These are phyloP conservation scores for Bambusicola thoracicus DNA, from an alignment of 2,113 vertebrate species.

Conservation along the genomic window DNA sequence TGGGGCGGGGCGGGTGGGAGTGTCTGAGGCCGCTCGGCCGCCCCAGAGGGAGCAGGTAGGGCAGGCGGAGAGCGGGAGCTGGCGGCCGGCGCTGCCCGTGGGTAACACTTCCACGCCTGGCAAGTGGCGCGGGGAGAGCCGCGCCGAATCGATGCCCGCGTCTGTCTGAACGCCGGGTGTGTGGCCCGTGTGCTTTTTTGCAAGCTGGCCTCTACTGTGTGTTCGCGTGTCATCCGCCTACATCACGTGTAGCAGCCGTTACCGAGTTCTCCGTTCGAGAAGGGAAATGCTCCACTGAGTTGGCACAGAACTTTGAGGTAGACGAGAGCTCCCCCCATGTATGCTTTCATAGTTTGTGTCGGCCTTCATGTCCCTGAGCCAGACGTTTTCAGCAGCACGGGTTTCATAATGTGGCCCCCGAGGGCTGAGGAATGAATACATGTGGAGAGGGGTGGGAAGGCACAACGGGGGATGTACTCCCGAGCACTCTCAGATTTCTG, in stretches of 20 bases:
- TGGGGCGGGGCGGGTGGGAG: neutral
- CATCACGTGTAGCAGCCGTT: neutral
- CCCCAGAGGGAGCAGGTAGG: neutral
- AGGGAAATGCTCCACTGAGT: neutral
- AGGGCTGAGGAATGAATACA: neutral
- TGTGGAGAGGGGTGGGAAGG: neutral
- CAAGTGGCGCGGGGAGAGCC: neutral
- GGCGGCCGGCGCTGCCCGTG: accelerated
- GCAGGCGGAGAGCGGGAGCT: neutral
- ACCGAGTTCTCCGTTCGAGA: neutral
- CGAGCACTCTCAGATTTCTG: neutral
- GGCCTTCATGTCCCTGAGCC: neutral
- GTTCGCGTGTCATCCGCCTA: no score
- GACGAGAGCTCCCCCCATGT: neutral
- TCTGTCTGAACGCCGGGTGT: accelerated
- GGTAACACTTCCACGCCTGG: accelerated
- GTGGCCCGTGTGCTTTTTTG: accelerated
- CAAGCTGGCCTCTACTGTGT: accelerated
- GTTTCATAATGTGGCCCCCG: neutral
- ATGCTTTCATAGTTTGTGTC: neutral
- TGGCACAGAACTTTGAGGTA: neutral
- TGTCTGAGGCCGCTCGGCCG: neutral
- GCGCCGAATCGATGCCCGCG: neutral
- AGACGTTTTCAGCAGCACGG: neutral
- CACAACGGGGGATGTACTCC: neutral